Base-by-base conservation (phyloP, 2,888 invertebrate genomes). In the Lepetodrilus schrolli region DNA sequence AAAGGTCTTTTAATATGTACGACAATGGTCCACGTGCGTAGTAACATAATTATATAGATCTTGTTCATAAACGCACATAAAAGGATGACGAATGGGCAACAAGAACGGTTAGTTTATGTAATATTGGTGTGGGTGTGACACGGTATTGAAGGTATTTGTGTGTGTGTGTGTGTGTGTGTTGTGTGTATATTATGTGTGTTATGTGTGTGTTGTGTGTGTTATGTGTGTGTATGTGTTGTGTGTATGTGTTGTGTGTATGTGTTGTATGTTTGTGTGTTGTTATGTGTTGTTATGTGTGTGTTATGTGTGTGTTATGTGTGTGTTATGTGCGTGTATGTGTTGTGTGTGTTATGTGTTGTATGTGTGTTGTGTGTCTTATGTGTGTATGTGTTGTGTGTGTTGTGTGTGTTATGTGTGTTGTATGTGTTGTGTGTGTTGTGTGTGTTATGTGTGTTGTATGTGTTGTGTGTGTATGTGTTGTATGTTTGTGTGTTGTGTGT, bases 91-190 rank as follows among this genome's bases (percentile, higher is more conserved):
- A n/a, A n/a, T n/a, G n/a, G n/a, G n/a, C n/a, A n/a, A n/a, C n/a
- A n/a, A n/a, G n/a, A n/a, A n/a, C n/a, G n/a, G n/a, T n/a, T n/a
- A n/a, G n/a, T n/a, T n/a, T n/a, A n/a, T n/a, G n/a, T n/a, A n/a
- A n/a, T n/a, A n/a, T n/a, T n/a, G n/a, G n/a, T n/a, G n/a, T n/a
- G n/a, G n/a, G n/a, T n/a, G n/a, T n/a, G n/a, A n/a, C n/a, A n/a
- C n/a, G n/a, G n/a, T n/a, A n/a, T n/a, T n/a, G n/a, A n/a, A 98
- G 13, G 38, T 37, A 37, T 37, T 37, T 37, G 8, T 37, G 38
- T 7, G 13, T 7, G 38, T 37, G 38, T n/a, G 38, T 37, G 38
- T 37, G 38, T 37, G 0, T 37, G 38, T 37, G 38, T 10, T 37
- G 38, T 10, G 13, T 37, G 0, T 7, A 37, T 7, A 13, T 13